Conservation (phyloP, 2,888 invertebrate genomes). For the Diachrysia chrysitis region DNA sequence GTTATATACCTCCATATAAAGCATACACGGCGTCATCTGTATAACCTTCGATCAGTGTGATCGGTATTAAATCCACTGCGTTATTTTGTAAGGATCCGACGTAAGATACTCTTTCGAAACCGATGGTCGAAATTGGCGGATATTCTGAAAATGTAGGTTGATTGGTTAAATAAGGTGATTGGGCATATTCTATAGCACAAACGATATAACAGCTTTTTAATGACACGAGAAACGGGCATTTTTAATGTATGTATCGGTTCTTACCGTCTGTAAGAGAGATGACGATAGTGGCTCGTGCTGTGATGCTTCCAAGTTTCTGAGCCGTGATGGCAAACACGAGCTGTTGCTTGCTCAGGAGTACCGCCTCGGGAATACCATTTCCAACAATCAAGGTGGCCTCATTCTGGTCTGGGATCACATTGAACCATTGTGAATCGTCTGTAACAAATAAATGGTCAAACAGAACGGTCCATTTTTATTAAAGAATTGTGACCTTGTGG, state of each 20-base stretch:
- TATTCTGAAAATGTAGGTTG: slow-evolving; percentile 12
- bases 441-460: slow-evolving; percentile 24
- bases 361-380: slow-evolving; percentile 52
- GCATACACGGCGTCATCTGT: slow-evolving; percentile 50
- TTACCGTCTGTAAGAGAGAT: slow-evolving; percentile 45
- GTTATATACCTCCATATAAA: slow-evolving; percentile 38
- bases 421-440: slow-evolving; percentile 64
- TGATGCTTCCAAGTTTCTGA: slow-evolving; percentile 35
- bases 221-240: not conserved
- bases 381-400: slow-evolving; percentile 34
- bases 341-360: slow-evolving; percentile 58
- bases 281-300: slow-evolving; percentile 55
- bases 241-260: not conserved
- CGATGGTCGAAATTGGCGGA: slow-evolving; percentile 19
- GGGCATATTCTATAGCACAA: not conserved
- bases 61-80: slow-evolving; percentile 42
- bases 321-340: slow-evolving; percentile 60
- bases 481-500: not conserved
- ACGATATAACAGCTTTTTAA: not conserved
- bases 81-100: slow-evolving; percentile 38
- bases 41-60: slow-evolving; percentile 60
- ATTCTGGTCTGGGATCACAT: slow-evolving; percentile 33
- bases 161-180: not conserved
- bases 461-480: not conserved
- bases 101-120: slow-evolving; percentile 43